Percentiles rank a stretch among this genome's conserved stretches.
phyloP scores from a whole-genome alignment of 2,888 invertebrate species.

The Elegia similella region DNA sequence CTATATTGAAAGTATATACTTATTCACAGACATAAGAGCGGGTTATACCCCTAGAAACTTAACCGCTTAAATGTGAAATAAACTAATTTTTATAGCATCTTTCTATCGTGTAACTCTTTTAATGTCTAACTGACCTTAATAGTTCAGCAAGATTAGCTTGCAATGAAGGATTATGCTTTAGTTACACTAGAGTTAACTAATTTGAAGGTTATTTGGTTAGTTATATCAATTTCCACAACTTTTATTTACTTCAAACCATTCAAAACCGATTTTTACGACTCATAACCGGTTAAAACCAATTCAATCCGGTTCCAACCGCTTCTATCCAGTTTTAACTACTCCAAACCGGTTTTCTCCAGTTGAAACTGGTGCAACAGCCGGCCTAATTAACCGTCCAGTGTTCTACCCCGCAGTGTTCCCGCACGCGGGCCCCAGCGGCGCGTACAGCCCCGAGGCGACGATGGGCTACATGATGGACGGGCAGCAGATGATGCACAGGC shows the following conservation, averaged over 20 bases:
- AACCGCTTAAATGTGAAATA: too few relatives aligned
- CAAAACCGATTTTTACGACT: background rate
- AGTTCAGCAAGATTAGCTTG: too few relatives aligned
- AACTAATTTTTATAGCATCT: too few relatives aligned
- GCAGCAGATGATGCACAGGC: constrained; percentile 98
- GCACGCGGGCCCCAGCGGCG: constrained; percentile 96
- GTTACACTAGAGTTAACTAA: too few relatives aligned
- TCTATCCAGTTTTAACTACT: background rate
- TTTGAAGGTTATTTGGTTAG: too few relatives aligned
- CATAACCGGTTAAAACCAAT: background rate
- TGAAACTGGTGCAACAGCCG: constrained; percentile 37
- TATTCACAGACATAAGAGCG: too few relatives aligned
- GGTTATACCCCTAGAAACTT: too few relatives aligned
- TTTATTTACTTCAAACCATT: background rate
- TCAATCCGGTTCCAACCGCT: background rate
- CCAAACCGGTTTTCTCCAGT: background rate
- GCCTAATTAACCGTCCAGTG: constrained; percentile 75
- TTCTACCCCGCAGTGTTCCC: constrained; percentile 90
- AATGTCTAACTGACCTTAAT: too few relatives aligned
- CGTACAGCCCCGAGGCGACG: constrained; percentile 97
- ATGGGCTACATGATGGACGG: constrained; percentile 99
- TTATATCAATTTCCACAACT: background rate
- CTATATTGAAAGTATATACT: too few relatives aligned
- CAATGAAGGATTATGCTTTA: too few relatives aligned
- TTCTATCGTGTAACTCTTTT: too few relatives aligned